Conservation (phyloP, 2,888 invertebrate species). For the Germaria angustata region DNA sequence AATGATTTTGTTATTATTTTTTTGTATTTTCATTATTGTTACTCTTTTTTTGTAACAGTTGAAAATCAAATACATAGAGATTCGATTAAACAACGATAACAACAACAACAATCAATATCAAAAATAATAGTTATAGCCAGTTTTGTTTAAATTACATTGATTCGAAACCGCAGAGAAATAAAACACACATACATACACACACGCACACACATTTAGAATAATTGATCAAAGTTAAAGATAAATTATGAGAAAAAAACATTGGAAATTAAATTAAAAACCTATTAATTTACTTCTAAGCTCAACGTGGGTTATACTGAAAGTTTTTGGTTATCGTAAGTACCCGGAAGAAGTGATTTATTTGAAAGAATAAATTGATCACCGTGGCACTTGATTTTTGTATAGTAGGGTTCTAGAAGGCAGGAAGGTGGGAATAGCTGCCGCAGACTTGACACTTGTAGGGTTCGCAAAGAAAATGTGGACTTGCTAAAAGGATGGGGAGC, state of each 20-base stretch:
- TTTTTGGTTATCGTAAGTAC: not conserved
- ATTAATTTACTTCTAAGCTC: not conserved
- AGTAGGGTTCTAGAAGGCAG: too few species aligned
- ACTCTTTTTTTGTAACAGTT: slow-evolving; percentile 36
- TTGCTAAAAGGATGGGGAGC: too few species aligned
- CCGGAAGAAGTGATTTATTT: not conserved
- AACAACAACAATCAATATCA: not conserved
- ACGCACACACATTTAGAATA: slow-evolving; percentile 49
- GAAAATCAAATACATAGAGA: slow-evolving; percentile 32
- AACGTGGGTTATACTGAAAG: not conserved
- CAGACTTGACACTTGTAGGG: too few species aligned
- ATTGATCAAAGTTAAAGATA: slow-evolving; percentile 46
- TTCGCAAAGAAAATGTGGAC: too few species aligned
- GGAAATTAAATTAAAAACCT: slow-evolving; percentile 34
- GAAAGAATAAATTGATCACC: too few species aligned
- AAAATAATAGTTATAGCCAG: slow-evolving; percentile 13
- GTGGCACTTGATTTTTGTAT: too few species aligned
- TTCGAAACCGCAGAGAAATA: slow-evolving; percentile 16
- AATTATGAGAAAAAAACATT: slow-evolving; percentile 31
- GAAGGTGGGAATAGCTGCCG: too few species aligned
- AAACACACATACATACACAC: not conserved
- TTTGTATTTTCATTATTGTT: not conserved
- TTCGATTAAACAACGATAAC: slow-evolving; percentile 21
- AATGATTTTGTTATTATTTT: slow-evolving; percentile 41
- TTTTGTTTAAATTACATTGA: slow-evolving; percentile 45